phyloP scores from a whole-genome alignment of 1,140 invertebrate species.

The Heliconius himera region DNA sequence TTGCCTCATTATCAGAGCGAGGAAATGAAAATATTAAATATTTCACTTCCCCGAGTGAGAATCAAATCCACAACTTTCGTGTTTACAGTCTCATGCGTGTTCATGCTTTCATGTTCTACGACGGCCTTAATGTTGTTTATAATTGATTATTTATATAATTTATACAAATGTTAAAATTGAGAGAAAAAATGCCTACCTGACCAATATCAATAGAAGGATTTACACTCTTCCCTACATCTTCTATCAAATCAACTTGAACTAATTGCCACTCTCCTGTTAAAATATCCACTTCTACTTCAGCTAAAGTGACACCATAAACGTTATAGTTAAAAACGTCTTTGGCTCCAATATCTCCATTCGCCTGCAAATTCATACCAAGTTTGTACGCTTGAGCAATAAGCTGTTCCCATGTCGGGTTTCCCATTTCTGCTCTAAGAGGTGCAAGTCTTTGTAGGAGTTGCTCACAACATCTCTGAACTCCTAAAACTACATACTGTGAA shows the following conservation, averaged over 20 bases:
- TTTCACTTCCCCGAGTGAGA: too few species aligned
- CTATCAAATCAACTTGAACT: conserved; percentile 86
- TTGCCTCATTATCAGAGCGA: too few species aligned
- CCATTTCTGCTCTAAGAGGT: conserved; percentile 82
- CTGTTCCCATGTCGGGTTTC: conserved; percentile 84
- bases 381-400: conserved; percentile 82
- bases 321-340: conserved; percentile 76
- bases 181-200: conserved; percentile 81
- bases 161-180: too few species aligned
- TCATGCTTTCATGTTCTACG: too few species aligned
- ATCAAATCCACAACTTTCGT: too few species aligned
- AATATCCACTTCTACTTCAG: conserved; percentile 88
- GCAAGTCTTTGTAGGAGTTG: conserved; percentile 82
- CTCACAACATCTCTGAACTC: conserved; percentile 50
- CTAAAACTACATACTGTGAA: conserved; percentile 40
- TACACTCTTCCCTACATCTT: conserved; percentile 88
- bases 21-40: too few species aligned
- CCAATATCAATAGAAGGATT: conserved; percentile 91
- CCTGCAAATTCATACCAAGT: conserved; percentile 82
- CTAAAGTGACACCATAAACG: conserved; percentile 83
- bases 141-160: too few species aligned
- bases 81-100: too few species aligned
- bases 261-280: conserved; percentile 87
- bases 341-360: conserved; percentile 42
- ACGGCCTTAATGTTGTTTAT: too few species aligned